Conservation (phyloP, 1,140 invertebrate species). For the Bombus difficillimus region DNA sequence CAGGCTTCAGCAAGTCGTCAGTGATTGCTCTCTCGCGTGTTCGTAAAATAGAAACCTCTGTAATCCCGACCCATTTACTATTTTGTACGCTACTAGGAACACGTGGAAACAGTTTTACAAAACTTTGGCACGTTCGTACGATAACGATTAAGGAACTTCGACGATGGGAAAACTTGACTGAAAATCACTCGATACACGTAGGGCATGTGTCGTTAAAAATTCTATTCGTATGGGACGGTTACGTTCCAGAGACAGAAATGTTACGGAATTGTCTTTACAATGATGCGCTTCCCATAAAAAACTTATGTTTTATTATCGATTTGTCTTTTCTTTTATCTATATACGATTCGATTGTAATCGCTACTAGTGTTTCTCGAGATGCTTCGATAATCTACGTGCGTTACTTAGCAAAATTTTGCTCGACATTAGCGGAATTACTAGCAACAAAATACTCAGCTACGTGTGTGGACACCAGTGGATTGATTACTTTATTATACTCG, state of each 20-base stretch:
- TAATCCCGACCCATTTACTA: slow-evolving; percentile 18
- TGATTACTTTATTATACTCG: slow-evolving; percentile 54
- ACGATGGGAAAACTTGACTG: slow-evolving; percentile 16
- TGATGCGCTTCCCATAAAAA: neutral
- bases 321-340: neutral
- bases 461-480: slow-evolving; percentile 78
- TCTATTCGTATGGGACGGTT: slow-evolving; percentile 18
- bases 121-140: slow-evolving; percentile 59
- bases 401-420: neutral
- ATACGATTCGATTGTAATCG: neutral
- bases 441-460: slow-evolving; percentile 75
- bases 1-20: slow-evolving; percentile 24
- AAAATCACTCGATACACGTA: slow-evolving; percentile 15
- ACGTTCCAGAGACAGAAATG: neutral
- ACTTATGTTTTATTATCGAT: neutral
- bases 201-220: neutral
- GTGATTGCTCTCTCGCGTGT: slow-evolving; percentile 42
- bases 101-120: slow-evolving; percentile 30
- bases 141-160: slow-evolving; percentile 49
- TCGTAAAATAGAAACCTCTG: slow-evolving; percentile 54
- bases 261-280: neutral
- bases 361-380: neutral
- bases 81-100: slow-evolving; percentile 43
- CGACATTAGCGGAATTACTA: slow-evolving; percentile 20
- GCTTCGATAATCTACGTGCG: neutral